These are phyloP conservation scores for Columba janthina DNA, from an alignment of 2,113 vertebrate species.

Conservation along the genomic window DNA sequence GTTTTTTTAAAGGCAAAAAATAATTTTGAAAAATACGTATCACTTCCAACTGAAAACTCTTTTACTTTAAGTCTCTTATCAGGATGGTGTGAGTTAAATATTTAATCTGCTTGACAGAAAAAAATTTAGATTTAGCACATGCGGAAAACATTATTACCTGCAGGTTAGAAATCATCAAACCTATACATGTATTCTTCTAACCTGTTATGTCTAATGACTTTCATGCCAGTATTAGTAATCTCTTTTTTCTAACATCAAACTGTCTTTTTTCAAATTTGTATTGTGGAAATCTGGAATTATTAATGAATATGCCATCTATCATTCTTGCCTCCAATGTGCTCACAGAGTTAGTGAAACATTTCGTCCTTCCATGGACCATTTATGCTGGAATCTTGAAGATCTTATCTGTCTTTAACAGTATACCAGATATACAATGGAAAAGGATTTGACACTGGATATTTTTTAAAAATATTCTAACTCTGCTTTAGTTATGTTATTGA, in stretches of 20 bases:
- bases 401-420: neutral
- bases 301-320: neutral
- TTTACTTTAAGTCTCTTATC: neutral
- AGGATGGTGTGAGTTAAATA: neutral
- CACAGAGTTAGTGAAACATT: neutral
- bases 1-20: too few species aligned
- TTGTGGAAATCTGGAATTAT: too few species aligned
- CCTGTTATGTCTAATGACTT: neutral
- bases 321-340: neutral
- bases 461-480: neutral
- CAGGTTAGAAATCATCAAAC: neutral
- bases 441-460: neutral
- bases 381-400: neutral
- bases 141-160: neutral
- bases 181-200: neutral
- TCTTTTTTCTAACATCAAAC: neutral
- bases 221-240: neutral
- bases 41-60: neutral
- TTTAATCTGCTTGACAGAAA: neutral
- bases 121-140: neutral
- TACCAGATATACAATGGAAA: neutral
- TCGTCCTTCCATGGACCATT: rapidly evolving
- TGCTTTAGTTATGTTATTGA: neutral
- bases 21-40: too few species aligned
- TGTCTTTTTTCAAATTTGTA: neutral